phyloP scores from a whole-genome alignment of 2,888 invertebrate genomes.

The Lithophane ornitopus region DNA sequence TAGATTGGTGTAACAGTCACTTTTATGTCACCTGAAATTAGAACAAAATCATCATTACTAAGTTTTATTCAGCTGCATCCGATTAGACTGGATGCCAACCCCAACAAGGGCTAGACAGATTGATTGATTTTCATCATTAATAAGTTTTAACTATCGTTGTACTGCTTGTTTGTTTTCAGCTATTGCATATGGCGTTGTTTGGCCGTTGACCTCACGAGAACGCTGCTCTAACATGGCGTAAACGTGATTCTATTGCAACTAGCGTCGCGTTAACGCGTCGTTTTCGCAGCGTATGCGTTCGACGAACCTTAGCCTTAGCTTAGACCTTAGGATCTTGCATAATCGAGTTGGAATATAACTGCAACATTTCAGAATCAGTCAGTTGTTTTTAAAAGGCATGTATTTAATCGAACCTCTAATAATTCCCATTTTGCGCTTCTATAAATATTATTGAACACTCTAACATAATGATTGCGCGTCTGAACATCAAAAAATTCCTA shows the following conservation, averaged over 20 bases:
- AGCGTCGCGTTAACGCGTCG: not conserved
- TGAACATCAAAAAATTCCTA: too few relatives aligned
- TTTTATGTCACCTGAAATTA: conserved; percentile 77
- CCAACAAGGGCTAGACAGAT: too few relatives aligned
- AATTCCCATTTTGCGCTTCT: too few relatives aligned
- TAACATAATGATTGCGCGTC: too few relatives aligned
- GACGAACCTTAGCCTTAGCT: too few relatives aligned
- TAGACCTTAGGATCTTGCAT: too few relatives aligned
- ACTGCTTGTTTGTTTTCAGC: not conserved
- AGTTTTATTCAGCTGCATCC: not conserved
- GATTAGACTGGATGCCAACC: too few relatives aligned
- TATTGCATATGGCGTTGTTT: not conserved
- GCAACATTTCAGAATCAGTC: not conserved
- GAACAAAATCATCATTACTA: conserved; percentile 13
- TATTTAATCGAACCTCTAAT: too few relatives aligned
- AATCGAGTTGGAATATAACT: not conserved
- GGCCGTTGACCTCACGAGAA: not conserved
- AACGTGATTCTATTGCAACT: not conserved
- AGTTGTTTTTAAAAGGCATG: too few relatives aligned
- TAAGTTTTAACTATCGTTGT: not conserved
- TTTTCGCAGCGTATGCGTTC: not conserved
- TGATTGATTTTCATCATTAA: too few relatives aligned
- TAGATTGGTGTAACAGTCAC: conserved; percentile 78
- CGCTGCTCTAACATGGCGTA: not conserved
- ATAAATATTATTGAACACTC: too few relatives aligned